phyloP scores from a whole-genome alignment of 2,888 invertebrate species.

The Dione juno region DNA sequence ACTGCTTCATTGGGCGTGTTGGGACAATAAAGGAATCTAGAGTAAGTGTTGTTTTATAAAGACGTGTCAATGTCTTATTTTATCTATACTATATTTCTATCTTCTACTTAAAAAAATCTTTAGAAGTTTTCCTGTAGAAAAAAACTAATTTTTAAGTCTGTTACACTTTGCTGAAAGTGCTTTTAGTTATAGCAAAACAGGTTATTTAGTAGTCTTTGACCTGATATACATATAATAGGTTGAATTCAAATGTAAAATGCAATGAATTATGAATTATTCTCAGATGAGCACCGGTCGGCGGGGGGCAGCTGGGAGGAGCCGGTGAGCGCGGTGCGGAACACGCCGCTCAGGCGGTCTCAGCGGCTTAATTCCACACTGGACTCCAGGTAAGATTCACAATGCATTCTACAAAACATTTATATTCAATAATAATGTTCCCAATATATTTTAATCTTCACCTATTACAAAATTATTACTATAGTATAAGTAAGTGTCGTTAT shows the following conservation, averaged over 20 bases:
- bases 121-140: neutral
- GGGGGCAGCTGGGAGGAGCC: conserved; percentile 92
- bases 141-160: neutral
- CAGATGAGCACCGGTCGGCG: conserved; percentile 91
- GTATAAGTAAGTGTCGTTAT: too few species aligned
- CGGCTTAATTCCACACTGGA: conserved; percentile 81
- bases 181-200: neutral
- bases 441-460: too few species aligned
- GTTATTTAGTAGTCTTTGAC: neutral
- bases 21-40: conserved; percentile 19
- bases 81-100: neutral
- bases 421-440: too few species aligned
- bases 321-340: conserved; percentile 78
- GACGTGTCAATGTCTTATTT: neutral
- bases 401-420: neutral
- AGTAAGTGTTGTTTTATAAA: conserved; percentile 23
- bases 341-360: conserved; percentile 78
- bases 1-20: conserved; percentile 22
- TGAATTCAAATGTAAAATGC: conserved; percentile 1
- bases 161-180: neutral
- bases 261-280: conserved; percentile 47
- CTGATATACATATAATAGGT: conserved; percentile 6
- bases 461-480: too few species aligned
- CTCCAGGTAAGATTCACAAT: conserved; percentile 59
- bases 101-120: neutral